These are phyloP conservation scores for Peromyscus californicus DNA, from an alignment of 2,113 vertebrate genomes.

Conservation along the genomic window DNA sequence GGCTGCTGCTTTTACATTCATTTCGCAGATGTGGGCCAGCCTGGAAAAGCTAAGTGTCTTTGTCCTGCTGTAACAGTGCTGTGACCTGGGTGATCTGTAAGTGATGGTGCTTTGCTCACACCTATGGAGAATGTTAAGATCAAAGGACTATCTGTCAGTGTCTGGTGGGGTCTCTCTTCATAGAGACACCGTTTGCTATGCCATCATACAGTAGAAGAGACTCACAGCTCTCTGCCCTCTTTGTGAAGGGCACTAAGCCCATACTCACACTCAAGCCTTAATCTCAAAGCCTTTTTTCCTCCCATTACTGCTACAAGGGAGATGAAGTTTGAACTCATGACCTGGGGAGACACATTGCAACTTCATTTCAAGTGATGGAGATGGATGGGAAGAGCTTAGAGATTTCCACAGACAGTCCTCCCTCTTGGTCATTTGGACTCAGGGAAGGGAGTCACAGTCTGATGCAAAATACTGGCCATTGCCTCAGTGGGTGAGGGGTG, in stretches of 20 bases:
- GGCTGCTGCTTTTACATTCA: neutral
- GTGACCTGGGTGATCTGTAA: neutral
- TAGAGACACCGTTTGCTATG: neutral
- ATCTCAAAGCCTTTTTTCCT: neutral
- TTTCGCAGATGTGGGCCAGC: neutral
- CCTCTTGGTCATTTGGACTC: neutral
- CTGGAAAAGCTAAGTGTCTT: neutral
- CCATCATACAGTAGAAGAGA: neutral
- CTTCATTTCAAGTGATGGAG: neutral
- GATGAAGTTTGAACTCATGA: neutral
- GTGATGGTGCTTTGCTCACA: neutral
- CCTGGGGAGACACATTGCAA: neutral
- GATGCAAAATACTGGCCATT: rapidly evolving
- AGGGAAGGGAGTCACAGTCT: neutral
- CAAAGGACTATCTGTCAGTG: neutral
- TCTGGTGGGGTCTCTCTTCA: neutral
- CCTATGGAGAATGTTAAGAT: neutral
- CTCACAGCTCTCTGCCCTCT: neutral
- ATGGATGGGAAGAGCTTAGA: neutral
- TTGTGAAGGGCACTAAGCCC: neutral
- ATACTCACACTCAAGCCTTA: neutral
- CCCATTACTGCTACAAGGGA: neutral
- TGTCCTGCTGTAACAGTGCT: neutral
- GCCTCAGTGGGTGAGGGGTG: rapidly evolving
- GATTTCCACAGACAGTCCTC: neutral